Evolutionary conservation across 2,888 invertebrate genomes (phyloP).

Genomic region (Graphium colonna): DNA sequence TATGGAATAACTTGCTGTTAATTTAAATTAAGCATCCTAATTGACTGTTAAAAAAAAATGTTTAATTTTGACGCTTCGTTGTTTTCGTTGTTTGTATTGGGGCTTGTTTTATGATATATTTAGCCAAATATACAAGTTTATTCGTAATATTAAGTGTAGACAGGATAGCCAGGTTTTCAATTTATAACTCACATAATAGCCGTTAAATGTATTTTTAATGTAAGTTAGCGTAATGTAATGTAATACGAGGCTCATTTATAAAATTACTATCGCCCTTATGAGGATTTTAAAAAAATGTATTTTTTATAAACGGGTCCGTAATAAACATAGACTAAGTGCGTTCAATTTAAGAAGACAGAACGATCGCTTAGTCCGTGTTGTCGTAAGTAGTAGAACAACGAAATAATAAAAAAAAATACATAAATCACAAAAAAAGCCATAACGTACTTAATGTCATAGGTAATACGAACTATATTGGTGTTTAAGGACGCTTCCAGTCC

Average conservation of each 20-base stretch:
- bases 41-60: constrained; percentile 57
- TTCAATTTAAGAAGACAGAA: constrained; percentile 11
- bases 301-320: constrained; percentile 51
- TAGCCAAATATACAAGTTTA: constrained; percentile 77
- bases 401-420: constrained; percentile 65
- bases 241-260: constrained; percentile 54
- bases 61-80: constrained; percentile 60
- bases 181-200: constrained; percentile 68
- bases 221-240: constrained; percentile 78
- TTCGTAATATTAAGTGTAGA: constrained; percentile 71
- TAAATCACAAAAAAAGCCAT: constrained; percentile 68
- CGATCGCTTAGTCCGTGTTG: constrained; percentile 49
- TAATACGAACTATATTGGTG: constrained; percentile 64
- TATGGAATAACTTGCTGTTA: constrained; percentile 69
- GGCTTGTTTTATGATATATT: constrained; percentile 60
- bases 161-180: constrained; percentile 80
- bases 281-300: constrained; percentile 20
- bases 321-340: constrained; percentile 45
- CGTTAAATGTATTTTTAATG: constrained; percentile 54
- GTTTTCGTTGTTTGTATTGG: constrained; percentile 53
- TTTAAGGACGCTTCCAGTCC: constrained; percentile 46
- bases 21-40: constrained; percentile 74
- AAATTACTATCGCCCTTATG: constrained; percentile 26
- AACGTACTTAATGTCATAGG: constrained; percentile 65
- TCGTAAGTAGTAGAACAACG: constrained; percentile 70